Conservation (phyloP, 2,888 invertebrate species). For the Nymphalis urticae region DNA sequence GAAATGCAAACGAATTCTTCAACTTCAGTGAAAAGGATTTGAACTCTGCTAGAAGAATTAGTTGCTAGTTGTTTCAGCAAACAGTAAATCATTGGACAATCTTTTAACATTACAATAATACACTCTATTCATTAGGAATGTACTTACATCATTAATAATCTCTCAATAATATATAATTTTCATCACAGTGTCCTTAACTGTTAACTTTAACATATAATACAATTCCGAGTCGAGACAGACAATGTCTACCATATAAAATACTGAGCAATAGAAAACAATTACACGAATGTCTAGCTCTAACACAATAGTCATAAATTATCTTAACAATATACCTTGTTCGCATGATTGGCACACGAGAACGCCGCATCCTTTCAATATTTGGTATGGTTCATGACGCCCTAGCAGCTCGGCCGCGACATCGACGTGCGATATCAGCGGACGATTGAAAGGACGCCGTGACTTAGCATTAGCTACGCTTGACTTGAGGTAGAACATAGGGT, state of each 20-base stretch:
- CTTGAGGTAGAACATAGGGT: constrained; percentile 79
- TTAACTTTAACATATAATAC: constrained; percentile 79
- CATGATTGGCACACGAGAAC: constrained; percentile 75
- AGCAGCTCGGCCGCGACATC: constrained; percentile 14
- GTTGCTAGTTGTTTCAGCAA: constrained; percentile 33
- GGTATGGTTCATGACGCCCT: constrained; percentile 53
- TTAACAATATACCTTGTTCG: constrained; percentile 77
- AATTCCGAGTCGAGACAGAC: constrained; percentile 71
- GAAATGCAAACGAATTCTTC: constrained; percentile 66
- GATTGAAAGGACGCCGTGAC: constrained; percentile 68
- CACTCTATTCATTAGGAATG: constrained; percentile 78
- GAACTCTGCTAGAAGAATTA: constrained; percentile 51
- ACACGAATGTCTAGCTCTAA: constrained; percentile 71
- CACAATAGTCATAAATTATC: constrained; percentile 70
- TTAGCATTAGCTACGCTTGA: constrained; percentile 66
- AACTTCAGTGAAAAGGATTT: constrained; percentile 61
- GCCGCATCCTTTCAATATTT: constrained; percentile 73
- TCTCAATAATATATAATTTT: constrained; percentile 82
- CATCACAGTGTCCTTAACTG: constrained; percentile 81
- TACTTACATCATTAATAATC: constrained; percentile 80
- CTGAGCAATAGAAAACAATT: constrained; percentile 80
- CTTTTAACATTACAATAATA: constrained; percentile 75
- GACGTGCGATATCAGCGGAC: constrained; percentile 30
- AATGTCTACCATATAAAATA: constrained; percentile 75
- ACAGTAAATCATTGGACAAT: constrained; percentile 59